phyloP scores from a whole-genome alignment of 2,113 vertebrate genomes.

The Noturus placidus region DNA sequence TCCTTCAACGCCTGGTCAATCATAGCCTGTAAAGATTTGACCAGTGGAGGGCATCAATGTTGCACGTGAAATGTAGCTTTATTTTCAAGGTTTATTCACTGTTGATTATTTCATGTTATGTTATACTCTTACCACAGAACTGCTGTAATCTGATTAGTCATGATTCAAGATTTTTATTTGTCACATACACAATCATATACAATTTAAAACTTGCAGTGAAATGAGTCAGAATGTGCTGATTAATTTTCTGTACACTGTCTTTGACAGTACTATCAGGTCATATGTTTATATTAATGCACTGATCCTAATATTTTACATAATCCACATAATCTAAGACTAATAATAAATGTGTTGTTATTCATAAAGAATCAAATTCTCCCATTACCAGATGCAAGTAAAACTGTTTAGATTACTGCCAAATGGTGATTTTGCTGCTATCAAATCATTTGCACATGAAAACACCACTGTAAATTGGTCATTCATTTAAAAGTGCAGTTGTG shows the following conservation, averaged over 20 bases:
- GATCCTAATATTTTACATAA: background rate
- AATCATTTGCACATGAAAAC: background rate
- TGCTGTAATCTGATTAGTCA: too few species aligned
- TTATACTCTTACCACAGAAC: too few species aligned
- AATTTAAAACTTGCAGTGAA: too few species aligned
- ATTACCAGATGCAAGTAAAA: background rate
- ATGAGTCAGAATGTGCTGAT: background rate
- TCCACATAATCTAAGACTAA: background rate
- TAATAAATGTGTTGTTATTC: background rate
- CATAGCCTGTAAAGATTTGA: conserved; percentile 48
- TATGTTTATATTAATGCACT: background rate
- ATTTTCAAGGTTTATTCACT: background rate
- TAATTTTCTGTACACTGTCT: background rate
- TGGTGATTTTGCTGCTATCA: too few species aligned
- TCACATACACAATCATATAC: too few species aligned
- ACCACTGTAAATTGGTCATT: background rate
- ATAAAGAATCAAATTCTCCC: background rate
- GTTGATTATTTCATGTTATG: background rate
- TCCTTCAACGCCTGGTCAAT: conserved; percentile 38
- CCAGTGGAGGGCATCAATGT: background rate
- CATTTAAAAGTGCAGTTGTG: too few species aligned
- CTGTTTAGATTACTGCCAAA: background rate
- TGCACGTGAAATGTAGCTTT: background rate
- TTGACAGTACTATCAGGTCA: background rate
- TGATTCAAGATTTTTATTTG: too few species aligned